Evolutionary conservation across 2,888 invertebrate species (phyloP).

Genomic region (Cryptocephalus primarius): DNA sequence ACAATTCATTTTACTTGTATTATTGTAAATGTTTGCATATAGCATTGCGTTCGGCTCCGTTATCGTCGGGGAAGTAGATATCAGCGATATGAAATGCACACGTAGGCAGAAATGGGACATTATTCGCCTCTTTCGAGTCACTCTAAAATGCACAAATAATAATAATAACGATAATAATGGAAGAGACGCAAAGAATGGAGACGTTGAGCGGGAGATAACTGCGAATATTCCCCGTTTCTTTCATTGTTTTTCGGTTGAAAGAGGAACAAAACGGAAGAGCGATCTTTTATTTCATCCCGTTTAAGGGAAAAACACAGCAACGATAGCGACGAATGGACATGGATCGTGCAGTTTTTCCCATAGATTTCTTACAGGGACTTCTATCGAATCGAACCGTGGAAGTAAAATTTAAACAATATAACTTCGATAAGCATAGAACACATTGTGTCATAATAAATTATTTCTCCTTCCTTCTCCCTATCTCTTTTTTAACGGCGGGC

Average conservation of each 20-base stretch:
- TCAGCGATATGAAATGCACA: constrained; percentile 22
- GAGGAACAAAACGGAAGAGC: too few relatives aligned
- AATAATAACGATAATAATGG: constrained; percentile 4
- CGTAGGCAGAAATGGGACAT: constrained; percentile 11
- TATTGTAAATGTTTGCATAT: constrained; percentile 20
- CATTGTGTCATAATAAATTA: too few relatives aligned
- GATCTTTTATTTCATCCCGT: too few relatives aligned
- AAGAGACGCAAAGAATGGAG: constrained; percentile 5
- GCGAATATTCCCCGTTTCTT: constrained; percentile 5
- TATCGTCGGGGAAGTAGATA: constrained; percentile 24
- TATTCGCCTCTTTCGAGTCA: constrained; percentile 12
- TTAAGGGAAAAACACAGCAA: too few relatives aligned
- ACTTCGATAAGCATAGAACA: too few relatives aligned
- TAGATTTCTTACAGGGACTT: too few relatives aligned
- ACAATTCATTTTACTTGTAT: constrained; percentile 20
- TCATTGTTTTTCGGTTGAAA: not conserved
- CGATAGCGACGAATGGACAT: too few relatives aligned
- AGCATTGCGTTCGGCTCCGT: constrained; percentile 18
- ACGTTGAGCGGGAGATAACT: constrained; percentile 2
- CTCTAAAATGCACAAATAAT: constrained; percentile 15
- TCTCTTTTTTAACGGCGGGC: too few relatives aligned
- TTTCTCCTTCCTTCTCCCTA: too few relatives aligned
- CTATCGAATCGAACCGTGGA: too few relatives aligned
- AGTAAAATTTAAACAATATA: too few relatives aligned
- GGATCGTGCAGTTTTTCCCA: too few relatives aligned